Percentiles rank a stretch among this genome's conserved stretches.
Evolutionary conservation across 2,113 vertebrate species (phyloP).

Genomic region (Notothenia rossii): DNA sequence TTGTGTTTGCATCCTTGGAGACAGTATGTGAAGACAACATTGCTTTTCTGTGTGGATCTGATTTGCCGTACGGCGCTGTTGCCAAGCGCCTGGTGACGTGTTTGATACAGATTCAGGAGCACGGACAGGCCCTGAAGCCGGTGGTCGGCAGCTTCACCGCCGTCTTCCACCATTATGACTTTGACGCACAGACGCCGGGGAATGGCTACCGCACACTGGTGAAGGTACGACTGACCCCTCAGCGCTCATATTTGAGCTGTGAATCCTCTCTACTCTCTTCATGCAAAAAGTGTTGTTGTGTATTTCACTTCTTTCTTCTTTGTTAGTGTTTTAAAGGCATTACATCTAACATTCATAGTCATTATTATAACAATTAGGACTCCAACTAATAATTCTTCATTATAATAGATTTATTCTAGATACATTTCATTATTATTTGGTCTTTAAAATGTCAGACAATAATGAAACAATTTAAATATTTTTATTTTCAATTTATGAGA

Average conservation of each 20-base stretch:
- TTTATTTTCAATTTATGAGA: not conserved
- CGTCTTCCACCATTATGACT: conserved; percentile 77
- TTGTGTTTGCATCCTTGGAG: conserved; percentile 71
- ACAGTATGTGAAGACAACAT: conserved; percentile 64
- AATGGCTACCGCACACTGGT: conserved; percentile 80
- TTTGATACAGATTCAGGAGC: conserved; percentile 67
- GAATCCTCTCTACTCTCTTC: not conserved
- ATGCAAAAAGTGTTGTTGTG: too few relatives aligned
- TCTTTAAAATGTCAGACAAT: not conserved
- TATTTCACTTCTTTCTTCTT: not conserved
- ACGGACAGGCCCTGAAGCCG: conserved; percentile 64
- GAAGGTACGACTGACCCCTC: conserved; percentile 59
- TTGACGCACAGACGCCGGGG: conserved; percentile 69
- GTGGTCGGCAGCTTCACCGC: conserved; percentile 60
- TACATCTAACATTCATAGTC: not conserved
- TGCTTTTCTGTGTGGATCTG: conserved; percentile 36
- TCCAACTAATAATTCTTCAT: not conserved
- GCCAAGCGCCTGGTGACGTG: conserved; percentile 60
- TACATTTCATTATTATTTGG: not conserved
- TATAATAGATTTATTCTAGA: too few relatives aligned
- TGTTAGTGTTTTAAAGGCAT: not conserved
- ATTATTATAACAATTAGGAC: not conserved
- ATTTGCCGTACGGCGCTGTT: conserved; percentile 29
- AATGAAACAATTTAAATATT: too few relatives aligned
- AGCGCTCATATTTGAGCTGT: not conserved